phyloP scores from a whole-genome alignment of 2,888 invertebrate genomes.

The Macroteleia sp. region DNA sequence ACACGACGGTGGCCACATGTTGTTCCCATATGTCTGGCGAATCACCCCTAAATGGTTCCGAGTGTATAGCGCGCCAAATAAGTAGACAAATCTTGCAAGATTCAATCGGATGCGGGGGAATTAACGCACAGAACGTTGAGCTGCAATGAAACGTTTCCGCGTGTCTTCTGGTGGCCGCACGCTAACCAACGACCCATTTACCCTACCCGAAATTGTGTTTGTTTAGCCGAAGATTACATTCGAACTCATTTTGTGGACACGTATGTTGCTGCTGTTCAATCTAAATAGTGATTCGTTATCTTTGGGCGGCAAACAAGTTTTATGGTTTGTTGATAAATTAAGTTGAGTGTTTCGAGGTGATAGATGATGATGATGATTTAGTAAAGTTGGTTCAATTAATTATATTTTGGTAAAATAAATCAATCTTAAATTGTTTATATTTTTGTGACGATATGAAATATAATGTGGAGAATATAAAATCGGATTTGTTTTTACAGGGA shows the following conservation, averaged over 20 bases:
- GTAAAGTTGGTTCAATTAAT: conserved; percentile 23
- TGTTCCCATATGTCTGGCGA: conserved; percentile 82
- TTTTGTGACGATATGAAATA: too few species aligned
- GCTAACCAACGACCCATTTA: conserved; percentile 21
- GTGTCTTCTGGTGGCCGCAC: conserved; percentile 39
- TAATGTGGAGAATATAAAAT: too few species aligned
- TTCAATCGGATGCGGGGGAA: conserved; percentile 63
- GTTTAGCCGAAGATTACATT: conserved; percentile 58
- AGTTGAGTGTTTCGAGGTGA: conserved; percentile 9
- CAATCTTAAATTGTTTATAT: too few species aligned
- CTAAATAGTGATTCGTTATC: conserved; percentile 28
- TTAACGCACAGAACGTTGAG: conserved; percentile 48
- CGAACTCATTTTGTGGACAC: conserved; percentile 23
- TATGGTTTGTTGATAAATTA: conserved; percentile 24
- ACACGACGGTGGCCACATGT: conserved; percentile 81
- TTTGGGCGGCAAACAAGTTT: background rate
- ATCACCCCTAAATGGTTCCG: conserved; percentile 55
- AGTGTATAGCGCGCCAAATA: conserved; percentile 51
- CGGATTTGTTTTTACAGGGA: too few species aligned
- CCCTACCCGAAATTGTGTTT: conserved; percentile 43
- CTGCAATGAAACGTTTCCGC: conserved; percentile 45
- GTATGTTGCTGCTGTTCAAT: conserved; percentile 15
- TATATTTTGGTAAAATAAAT: too few species aligned
- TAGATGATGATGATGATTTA: conserved; percentile 39
- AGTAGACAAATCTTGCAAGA: conserved; percentile 68